Conservation (phyloP, 1,140 invertebrate species). For the Ceratosolen fusciceps region DNA sequence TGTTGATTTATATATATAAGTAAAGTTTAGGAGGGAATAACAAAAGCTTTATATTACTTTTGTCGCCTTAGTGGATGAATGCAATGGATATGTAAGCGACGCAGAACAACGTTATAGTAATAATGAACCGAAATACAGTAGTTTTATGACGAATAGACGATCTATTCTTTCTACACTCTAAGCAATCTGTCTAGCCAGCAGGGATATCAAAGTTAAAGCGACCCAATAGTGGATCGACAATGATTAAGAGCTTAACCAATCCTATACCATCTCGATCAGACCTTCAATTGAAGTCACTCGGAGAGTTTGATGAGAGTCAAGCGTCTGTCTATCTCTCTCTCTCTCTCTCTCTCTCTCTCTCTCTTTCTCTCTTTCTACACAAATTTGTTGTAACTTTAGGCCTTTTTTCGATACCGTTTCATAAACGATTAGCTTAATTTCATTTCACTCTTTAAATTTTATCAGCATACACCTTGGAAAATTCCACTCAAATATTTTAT, state of each 20-base stretch:
- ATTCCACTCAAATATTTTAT: no score
- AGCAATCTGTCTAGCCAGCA: background rate
- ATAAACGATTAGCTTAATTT: constrained; percentile 26
- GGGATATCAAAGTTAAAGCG: background rate
- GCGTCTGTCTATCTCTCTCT: background rate
- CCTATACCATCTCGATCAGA: constrained; percentile 53
- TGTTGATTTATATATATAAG: no score
- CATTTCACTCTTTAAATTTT: background rate
- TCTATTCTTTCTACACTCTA: background rate
- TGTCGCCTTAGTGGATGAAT: no score
- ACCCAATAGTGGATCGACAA: constrained; percentile 53
- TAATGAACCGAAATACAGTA: background rate
- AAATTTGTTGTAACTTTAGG: background rate
- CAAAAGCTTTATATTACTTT: background rate
- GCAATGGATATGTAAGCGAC: background rate
- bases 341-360: background rate
- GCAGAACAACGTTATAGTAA: background rate
- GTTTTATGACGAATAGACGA: background rate
- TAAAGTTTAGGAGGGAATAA: no score
- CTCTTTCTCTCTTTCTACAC: background rate
- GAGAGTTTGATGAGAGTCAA: constrained; percentile 40
- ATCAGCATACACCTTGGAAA: background rate
- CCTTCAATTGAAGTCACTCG: constrained; percentile 65
- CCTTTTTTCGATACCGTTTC: background rate
- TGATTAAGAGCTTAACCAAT: constrained; percentile 65